Conservation (phyloP, 2,797 vertebrate genomes). For the Cossypha dichroa region DNA sequence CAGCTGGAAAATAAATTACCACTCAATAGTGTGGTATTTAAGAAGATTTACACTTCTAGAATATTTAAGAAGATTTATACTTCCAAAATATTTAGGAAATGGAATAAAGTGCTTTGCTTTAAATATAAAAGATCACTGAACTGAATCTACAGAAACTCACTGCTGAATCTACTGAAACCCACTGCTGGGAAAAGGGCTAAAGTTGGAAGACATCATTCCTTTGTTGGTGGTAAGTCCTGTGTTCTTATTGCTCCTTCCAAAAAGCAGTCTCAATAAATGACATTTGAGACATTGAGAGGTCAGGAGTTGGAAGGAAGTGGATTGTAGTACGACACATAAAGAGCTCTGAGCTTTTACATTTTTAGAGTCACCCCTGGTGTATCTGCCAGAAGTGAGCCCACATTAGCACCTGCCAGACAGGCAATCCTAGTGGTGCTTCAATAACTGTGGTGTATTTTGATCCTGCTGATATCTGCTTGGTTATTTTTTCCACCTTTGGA, state of each 20-base stretch:
- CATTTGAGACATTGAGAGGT: neutral
- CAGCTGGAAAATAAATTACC: slow-evolving; percentile 1
- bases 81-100: neutral
- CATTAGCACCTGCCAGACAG: neutral
- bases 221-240: neutral
- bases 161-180: neutral
- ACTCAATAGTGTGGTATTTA: neutral
- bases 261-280: neutral
- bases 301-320: neutral
- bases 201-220: neutral
- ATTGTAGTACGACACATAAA: neutral
- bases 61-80: neutral
- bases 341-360: neutral
- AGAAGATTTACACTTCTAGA: neutral
- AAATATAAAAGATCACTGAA: neutral
- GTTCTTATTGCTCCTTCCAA: neutral
- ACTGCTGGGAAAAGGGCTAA: neutral
- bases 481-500: neutral
- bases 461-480: neutral
- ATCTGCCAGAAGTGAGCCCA: neutral
- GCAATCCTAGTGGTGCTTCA: neutral
- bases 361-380: neutral
- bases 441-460: neutral
- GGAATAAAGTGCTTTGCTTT: neutral
- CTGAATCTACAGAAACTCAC: neutral